These are phyloP conservation scores for Conistra vaccinii DNA, from an alignment of 2,888 invertebrate genomes.

Conservation along the genomic window DNA sequence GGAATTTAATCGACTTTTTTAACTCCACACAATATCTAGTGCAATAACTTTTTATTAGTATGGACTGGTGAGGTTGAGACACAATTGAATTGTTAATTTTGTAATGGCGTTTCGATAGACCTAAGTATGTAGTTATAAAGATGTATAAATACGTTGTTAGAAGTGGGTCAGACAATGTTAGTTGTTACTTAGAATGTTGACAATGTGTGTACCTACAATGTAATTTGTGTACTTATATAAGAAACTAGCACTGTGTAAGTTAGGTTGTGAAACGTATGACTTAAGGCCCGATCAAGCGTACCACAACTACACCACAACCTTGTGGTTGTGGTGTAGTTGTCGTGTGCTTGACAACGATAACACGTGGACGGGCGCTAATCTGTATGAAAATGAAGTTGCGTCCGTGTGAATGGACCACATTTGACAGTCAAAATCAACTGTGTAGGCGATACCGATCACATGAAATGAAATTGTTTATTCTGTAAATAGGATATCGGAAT, in stretches of 20 bases:
- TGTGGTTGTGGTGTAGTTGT: too few relatives aligned
- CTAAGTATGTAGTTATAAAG: conserved; percentile 53
- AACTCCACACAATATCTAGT: conserved; percentile 50
- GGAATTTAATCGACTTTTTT: conserved; percentile 59
- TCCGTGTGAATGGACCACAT: too few relatives aligned
- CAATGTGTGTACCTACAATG: conserved; percentile 48
- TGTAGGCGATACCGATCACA: too few relatives aligned
- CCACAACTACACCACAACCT: not conserved
- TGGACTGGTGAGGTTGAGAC: conserved; percentile 47
- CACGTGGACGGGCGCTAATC: not conserved
- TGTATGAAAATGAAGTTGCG: too few relatives aligned
- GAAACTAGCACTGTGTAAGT: conserved; percentile 29
- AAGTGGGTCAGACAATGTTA: conserved; percentile 61
- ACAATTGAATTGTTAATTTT: conserved; percentile 65
- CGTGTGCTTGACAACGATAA: not conserved
- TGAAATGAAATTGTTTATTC: too few relatives aligned
- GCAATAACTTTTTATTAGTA: conserved; percentile 62
- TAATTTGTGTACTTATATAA: conserved; percentile 37
- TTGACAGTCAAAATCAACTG: not conserved
- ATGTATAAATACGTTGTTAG: conserved; percentile 54
- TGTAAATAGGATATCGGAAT: too few relatives aligned
- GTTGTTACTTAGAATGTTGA: conserved; percentile 50
- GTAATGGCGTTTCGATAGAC: conserved; percentile 57
- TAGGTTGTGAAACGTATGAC: conserved; percentile 19
- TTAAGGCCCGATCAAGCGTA: not conserved